phyloP scores from a whole-genome alignment of 2,797 vertebrate species.

The Syngnathus rostellatus region DNA sequence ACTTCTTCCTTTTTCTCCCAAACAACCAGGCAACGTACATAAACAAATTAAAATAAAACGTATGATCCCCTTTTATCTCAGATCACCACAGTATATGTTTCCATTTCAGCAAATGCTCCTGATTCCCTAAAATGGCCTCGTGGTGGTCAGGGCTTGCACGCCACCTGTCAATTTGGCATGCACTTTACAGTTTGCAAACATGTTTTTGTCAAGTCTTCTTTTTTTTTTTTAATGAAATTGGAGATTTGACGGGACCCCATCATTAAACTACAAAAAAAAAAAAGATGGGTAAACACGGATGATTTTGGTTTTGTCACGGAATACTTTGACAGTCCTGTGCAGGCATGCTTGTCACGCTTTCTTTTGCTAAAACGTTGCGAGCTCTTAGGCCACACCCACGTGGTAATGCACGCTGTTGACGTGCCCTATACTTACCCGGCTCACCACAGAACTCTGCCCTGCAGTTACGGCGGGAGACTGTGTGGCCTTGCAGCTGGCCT shows the following conservation, averaged over 20 bases:
- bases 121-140: not conserved
- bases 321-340: constrained; percentile 33
- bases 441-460: constrained; percentile 60
- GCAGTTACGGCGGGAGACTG: constrained; percentile 48
- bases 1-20: no score
- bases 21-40: no score
- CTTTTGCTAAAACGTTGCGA: constrained; percentile 33
- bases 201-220: not conserved
- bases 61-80: not conserved
- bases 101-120: not conserved
- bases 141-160: not conserved
- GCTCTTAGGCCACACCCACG: constrained; percentile 56
- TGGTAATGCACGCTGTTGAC: constrained; percentile 50
- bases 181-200: not conserved
- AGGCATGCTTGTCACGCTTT: constrained; percentile 50
- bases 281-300: no score
- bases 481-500: constrained; percentile 32
- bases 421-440: constrained; percentile 65
- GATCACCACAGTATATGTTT: not conserved
- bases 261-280: constrained; percentile 5
- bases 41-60: no score
- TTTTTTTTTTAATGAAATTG: not conserved
- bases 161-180: not conserved
- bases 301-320: not conserved
- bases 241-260: not conserved